Conservation (phyloP, 1,140 invertebrate genomes). For the Pogonomyrmex barbatus region DNA sequence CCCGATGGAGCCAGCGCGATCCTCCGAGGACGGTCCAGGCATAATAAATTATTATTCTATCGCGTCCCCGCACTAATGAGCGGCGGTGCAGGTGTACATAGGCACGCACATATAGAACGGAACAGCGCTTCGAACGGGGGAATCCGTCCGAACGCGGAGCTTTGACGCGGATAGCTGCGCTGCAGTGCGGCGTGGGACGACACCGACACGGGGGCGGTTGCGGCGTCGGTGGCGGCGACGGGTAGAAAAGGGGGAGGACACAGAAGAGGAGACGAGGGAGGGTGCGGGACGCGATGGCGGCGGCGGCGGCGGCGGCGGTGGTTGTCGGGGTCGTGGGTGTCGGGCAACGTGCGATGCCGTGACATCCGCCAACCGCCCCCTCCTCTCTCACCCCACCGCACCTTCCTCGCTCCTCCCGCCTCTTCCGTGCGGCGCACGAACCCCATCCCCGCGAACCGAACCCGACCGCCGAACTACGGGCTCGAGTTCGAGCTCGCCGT, state of each 20-base stretch:
- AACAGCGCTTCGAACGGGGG: conserved; percentile 3
- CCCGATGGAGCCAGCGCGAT: background rate
- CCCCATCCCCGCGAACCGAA: conserved; percentile 73
- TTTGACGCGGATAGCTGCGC: conserved; percentile 68
- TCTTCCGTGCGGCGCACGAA: conserved; percentile 68
- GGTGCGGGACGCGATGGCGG: conserved; percentile 43
- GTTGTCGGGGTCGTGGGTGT: conserved; percentile 74
- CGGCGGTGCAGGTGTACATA: conserved; percentile 23
- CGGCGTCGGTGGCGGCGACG: conserved; percentile 30
- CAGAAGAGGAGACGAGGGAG: background rate
- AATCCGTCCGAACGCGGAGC: conserved; percentile 67
- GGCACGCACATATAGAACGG: background rate
- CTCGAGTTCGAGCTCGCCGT: conserved; percentile 83
- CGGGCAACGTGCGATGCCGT: conserved; percentile 81
- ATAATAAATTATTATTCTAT: conserved; percentile 65
- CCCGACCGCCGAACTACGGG: conserved; percentile 77
- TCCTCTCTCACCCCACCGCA: conserved; percentile 54
- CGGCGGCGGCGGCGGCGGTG: conserved; percentile 59
- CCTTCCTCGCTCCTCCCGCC: conserved; percentile 32
- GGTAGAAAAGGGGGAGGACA: conserved; percentile 10
- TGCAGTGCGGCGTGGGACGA: conserved; percentile 65
- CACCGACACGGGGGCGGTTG: conserved; percentile 55
- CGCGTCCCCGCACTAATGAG: conserved; percentile 45
- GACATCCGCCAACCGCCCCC: conserved; percentile 74
- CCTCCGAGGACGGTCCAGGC: background rate